Conservation (phyloP, 2,888 invertebrate genomes). For the Sisyra nigra region DNA sequence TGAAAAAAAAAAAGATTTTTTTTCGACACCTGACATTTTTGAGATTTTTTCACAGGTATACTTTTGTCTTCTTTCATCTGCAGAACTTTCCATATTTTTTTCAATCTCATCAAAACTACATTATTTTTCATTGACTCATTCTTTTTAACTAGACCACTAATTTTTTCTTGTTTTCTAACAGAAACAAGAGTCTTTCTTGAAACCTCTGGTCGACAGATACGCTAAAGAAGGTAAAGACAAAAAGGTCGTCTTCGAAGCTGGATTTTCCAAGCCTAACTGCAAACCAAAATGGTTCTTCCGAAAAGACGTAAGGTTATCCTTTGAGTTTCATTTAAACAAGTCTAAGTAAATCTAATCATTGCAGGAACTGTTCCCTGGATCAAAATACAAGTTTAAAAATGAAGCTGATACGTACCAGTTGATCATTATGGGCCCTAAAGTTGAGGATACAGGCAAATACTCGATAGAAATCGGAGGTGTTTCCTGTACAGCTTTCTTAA, state of each 20-base stretch:
- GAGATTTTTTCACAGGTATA: too few species aligned
- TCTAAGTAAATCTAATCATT: conserved; percentile 7
- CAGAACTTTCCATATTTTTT: too few species aligned
- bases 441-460: conserved; percentile 95
- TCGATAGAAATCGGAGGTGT: conserved; percentile 88
- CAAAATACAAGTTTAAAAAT: conserved; percentile 90
- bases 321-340: background rate
- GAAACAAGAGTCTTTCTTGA: conserved; percentile 91
- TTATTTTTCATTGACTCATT: too few species aligned
- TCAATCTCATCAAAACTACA: too few species aligned
- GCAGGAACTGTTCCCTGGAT: conserved; percentile 87
- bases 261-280: conserved; percentile 91
- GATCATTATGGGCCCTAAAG: conserved; percentile 78
- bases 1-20: too few species aligned
- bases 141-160: too few species aligned
- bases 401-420: conserved; percentile 85
- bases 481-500: conserved; percentile 76
- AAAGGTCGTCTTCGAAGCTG: conserved; percentile 82
- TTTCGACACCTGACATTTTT: too few species aligned
- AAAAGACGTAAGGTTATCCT: conserved; percentile 61
- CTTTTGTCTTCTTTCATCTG: too few species aligned
- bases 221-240: conserved; percentile 94
- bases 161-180: conserved; percentile 25
- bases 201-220: conserved; percentile 85
- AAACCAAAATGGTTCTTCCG: conserved; percentile 87